phyloP scores from a whole-genome alignment of 2,888 invertebrate genomes.

The Synanthedon myopaeformis region DNA sequence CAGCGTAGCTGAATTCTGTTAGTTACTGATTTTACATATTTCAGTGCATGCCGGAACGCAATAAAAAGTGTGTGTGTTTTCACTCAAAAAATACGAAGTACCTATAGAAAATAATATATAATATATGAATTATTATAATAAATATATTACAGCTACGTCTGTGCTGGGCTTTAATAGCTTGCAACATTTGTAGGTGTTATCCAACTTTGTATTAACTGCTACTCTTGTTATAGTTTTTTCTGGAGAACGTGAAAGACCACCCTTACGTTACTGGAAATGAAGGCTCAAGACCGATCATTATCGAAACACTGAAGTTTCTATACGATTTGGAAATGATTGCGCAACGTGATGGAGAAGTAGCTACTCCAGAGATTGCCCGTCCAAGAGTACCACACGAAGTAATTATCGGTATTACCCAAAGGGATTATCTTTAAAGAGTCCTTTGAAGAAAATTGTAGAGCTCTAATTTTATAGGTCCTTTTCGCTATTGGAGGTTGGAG shows the following conservation, averaged over 20 bases:
- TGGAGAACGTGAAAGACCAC: conserved; percentile 91
- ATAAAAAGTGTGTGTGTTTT: too few species aligned
- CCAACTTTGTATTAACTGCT: not conserved
- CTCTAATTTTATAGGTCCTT: conserved; percentile 65
- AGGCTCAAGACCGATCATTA: conserved; percentile 87
- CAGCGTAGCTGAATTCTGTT: too few species aligned
- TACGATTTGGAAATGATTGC: conserved; percentile 92
- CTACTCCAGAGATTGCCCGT: conserved; percentile 85
- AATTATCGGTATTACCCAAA: conserved; percentile 4
- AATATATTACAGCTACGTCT: not conserved
- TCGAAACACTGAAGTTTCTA: conserved; percentile 90
- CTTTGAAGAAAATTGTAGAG: not conserved
- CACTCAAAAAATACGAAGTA: too few species aligned
- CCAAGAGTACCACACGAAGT: conserved; percentile 87
- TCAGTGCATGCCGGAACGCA: too few species aligned
- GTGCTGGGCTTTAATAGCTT: not conserved
- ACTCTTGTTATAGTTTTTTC: conserved; percentile 77
- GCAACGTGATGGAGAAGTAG: conserved; percentile 82
- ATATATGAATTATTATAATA: not conserved
- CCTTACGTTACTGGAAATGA: conserved; percentile 86
- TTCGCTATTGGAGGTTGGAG: conserved; percentile 76
- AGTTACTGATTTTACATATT: too few species aligned
- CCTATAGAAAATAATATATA: too few species aligned
- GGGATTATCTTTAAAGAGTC: not conserved
- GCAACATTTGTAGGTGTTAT: too few species aligned